Evolutionary conservation across 2,888 invertebrate genomes (phyloP).

Genomic region (Polymixis lichenea): DNA sequence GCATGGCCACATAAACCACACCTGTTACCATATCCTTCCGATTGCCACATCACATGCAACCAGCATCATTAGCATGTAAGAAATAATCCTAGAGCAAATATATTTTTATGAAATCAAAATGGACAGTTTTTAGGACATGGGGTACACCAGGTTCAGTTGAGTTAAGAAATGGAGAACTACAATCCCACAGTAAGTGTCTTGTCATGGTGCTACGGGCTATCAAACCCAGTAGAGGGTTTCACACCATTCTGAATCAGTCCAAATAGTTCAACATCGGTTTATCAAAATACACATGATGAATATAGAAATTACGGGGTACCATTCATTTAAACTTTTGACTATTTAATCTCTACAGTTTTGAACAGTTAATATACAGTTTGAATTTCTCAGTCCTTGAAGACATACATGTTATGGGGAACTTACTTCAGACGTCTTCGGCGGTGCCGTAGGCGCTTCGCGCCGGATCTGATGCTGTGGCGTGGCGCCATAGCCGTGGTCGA

Average conservation of each 20-base stretch:
- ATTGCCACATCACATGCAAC: conserved; percentile 42
- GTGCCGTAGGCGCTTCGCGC: conserved; percentile 89
- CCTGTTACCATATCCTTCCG: conserved; percentile 25
- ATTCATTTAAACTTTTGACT: conserved; percentile 11
- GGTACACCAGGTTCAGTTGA: background rate
- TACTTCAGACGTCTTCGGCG: conserved; percentile 91
- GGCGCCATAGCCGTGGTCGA: conserved; percentile 97
- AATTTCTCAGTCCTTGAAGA: background rate
- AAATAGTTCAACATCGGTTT: background rate
- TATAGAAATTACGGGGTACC: background rate
- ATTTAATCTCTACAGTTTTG: background rate
- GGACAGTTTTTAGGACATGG: background rate
- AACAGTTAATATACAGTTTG: background rate
- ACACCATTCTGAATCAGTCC: background rate
- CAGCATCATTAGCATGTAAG: conserved; percentile 18
- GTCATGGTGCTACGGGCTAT: background rate
- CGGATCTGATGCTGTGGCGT: conserved; percentile 93
- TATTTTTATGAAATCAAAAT: background rate
- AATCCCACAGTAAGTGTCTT: background rate
- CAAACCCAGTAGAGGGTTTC: background rate
- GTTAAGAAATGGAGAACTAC: background rate
- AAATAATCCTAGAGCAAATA: conserved; percentile 5
- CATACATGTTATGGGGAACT: conserved; percentile 67
- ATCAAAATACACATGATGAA: conserved; percentile 6
- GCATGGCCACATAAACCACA: conserved; percentile 36